Evolutionary conservation across 2,113 vertebrate genomes (phyloP).

Genomic region (Hystrix brachyura): DNA sequence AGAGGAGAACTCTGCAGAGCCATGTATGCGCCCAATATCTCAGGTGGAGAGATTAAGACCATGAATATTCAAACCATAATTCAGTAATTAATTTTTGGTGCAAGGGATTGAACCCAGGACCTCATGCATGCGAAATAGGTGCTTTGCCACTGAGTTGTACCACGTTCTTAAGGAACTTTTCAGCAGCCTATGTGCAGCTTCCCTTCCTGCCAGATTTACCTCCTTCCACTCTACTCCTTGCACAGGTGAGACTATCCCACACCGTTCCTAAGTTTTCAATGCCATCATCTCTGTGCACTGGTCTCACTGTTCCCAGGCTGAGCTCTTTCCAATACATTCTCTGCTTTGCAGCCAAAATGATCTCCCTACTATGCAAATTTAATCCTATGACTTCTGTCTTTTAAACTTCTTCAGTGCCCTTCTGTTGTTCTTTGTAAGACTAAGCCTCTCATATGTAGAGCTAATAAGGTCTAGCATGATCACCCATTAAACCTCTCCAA

Average conservation of each 20-base stretch:
- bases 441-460: neutral
- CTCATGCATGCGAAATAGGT: neutral
- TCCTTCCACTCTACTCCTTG: neutral
- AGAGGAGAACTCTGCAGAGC: neutral
- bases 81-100: neutral
- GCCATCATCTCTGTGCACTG: neutral
- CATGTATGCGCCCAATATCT: neutral
- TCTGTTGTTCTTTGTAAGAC: conserved; percentile 2
- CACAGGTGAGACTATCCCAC: neutral
- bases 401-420: neutral
- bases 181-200: neutral
- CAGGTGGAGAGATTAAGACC: neutral
- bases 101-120: neutral
- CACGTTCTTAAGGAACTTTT: neutral
- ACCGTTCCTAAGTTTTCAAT: neutral
- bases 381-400: neutral
- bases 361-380: neutral
- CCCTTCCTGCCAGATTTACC: neutral
- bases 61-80: neutral
- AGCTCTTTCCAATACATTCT: neutral
- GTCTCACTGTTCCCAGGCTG: neutral
- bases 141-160: neutral
- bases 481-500: neutral
- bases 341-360: neutral
- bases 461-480: neutral